Evolutionary conservation across 2,113 vertebrate genomes (phyloP), one percentile per base, ranked within the genome.

Genomic region (Pachyramphus minor): DNA sequence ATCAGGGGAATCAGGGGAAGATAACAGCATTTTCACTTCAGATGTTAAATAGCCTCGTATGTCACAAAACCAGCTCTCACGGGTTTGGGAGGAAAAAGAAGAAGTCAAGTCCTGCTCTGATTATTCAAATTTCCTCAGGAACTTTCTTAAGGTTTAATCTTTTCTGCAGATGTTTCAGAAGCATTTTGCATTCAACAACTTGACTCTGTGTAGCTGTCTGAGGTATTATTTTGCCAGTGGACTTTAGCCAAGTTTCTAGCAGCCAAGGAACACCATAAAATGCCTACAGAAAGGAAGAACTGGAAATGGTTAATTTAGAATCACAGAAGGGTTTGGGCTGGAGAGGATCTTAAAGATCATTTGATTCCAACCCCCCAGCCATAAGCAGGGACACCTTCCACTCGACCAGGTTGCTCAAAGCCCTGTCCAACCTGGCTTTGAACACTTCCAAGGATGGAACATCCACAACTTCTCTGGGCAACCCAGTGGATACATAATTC

Each of bases 11-110:
- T 9, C 5, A 9, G 24, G 59, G 33, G 33, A 56, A 64, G 27
- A 25, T 12, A 20, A 42, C 4, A 75, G 2, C 11, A 8, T 85
- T 87, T 66, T 11, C 45, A 53, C 45, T 41, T 39, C 35, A 35
- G 42, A 15, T 41, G 5, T 67, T 35, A 71, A 63, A 50, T 15
- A 81, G 12, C 5, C 17, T 53, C 18, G 4, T 2, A 6, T 14
- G 3, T 64, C 11, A 17, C 24, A 55, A 72, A 77, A 12, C 1
- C 16, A 10, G 0, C 3, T 84, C 9, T 58, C 5, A 5, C 5
- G 14, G 3, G 2, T 55, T 58, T 59, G 23, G 12, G 20, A 45
- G 73, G 11, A 56, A 41, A 89, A 75, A 35, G 9, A 68, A 67
- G 2, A 17, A 35, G 12, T 3, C 2, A 11, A 39, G 6, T 63